Conservation (phyloP, 2,113 vertebrate genomes). For the Oncorhynchus nerka region DNA sequence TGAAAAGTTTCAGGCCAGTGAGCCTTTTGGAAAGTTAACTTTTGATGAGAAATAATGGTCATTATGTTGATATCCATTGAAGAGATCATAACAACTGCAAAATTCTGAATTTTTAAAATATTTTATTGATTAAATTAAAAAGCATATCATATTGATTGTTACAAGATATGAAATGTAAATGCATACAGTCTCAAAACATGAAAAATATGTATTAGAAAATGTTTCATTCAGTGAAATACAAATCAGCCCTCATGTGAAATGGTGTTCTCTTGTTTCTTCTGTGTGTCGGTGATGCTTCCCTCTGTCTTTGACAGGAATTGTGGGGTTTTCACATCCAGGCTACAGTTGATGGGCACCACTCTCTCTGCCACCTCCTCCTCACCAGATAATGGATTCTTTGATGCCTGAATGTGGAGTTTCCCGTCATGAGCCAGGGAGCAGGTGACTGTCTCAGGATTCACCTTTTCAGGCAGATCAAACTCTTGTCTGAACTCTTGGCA, state of each 20-base stretch:
- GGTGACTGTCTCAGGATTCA: slow-evolving; percentile 29
- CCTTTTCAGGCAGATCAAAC: slow-evolving; percentile 27
- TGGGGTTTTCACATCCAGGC: neutral
- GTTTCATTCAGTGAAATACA: too few species aligned
- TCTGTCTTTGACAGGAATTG: slow-evolving; percentile 8
- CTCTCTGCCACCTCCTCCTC: neutral
- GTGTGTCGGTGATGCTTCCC: neutral
- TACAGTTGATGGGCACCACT: slow-evolving; percentile 15
- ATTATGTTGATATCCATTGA: too few species aligned
- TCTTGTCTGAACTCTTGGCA: slow-evolving; percentile 31
- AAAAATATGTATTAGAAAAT: too few species aligned
- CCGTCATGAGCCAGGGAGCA: slow-evolving; percentile 39
- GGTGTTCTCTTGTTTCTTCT: neutral
- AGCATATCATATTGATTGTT: too few species aligned
- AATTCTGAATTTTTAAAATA: too few species aligned
- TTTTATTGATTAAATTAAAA: too few species aligned
- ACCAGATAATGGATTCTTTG: neutral
- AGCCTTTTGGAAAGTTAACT: too few species aligned
- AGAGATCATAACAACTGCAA: too few species aligned
- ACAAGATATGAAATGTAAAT: too few species aligned
- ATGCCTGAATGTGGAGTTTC: slow-evolving; percentile 49
- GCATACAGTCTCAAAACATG: too few species aligned
- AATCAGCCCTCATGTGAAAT: neutral
- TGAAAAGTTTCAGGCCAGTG: too few species aligned
- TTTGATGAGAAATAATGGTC: too few species aligned